Evolutionary conservation across 2,113 vertebrate species (phyloP), one percentile per base, ranked within the genome.

Genomic region (Vulpes lagopus): DNA sequence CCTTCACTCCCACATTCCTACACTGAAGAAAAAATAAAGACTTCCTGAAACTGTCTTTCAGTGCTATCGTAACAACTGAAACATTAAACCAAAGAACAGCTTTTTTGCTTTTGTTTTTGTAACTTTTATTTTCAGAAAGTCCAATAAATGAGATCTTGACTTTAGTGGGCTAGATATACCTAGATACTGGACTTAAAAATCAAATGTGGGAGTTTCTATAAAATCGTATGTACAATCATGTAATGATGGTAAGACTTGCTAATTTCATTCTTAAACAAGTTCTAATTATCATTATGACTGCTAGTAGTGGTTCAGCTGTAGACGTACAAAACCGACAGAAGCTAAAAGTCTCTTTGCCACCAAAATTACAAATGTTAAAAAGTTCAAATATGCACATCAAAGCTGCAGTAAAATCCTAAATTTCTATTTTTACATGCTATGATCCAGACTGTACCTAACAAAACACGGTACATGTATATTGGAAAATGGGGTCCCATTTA

Each of bases 321-420:
- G 91, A 96, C 69, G 94, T 89, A 97, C 22, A 97, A 97, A 97
- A 98, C 8, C 32, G 78, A 97, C 43, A 95, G 73, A 97, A 95
- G 95, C 97, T 97, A 97, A 96, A 97, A 95, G 96, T 96, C 85
- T 96, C 65, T 93, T 96, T 93, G 96, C 96, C 96, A 96, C 84
- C 92, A 93, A 96, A 97, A 93, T 93, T 90, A 98, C 93, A 95
- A 98, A 97, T 91, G 60, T 97, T 97, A 97, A 96, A 96, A 97
- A 96, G 87, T 96, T 97, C 88, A 95, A 95, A 92, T 94, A 90
- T 96, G 91, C 91, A 98, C 89, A 96, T 11, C 71, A 83, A 95
- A 97, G 95, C 97, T 90, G 91, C 88, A 97, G n/a, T 89, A 87
- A 97, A 96, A 97, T 81, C 84, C 95, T 96, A 96, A 78, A 60